Percentiles rank a stretch among this genome's conserved stretches.
phyloP scores from a whole-genome alignment of 1,140 invertebrate species.

The Chironomus tepperi region DNA sequence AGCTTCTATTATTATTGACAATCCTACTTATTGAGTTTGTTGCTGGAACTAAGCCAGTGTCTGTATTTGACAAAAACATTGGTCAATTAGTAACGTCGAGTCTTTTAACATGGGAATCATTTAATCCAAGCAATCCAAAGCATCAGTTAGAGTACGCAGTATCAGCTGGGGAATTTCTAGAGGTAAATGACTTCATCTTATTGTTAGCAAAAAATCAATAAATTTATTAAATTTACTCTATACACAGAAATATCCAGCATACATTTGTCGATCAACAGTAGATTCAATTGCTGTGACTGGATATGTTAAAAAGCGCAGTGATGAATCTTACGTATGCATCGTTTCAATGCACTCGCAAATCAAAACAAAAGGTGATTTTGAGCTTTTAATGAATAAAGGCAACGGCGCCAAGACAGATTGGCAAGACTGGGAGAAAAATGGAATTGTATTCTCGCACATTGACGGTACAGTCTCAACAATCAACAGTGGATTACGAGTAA shows the following conservation, averaged over 20 bases:
- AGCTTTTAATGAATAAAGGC: constrained; percentile 67
- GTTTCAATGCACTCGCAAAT: constrained; percentile 52
- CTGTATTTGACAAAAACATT: neutral
- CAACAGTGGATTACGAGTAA: neutral
- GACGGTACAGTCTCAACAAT: neutral
- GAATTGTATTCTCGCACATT: constrained; percentile 25
- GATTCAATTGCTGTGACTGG: constrained; percentile 63
- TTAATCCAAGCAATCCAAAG: constrained; percentile 39
- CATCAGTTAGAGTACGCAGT: constrained; percentile 44
- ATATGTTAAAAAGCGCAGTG: constrained; percentile 46
- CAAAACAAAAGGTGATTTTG: constrained; percentile 52
- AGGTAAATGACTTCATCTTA: constrained; percentile 29
- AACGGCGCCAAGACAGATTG: constrained; percentile 63
- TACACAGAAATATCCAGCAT: constrained; percentile 46
- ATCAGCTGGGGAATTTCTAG: constrained; percentile 45
- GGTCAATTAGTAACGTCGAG: constrained; percentile 46
- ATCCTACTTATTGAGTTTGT: neutral
- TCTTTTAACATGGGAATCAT: constrained; percentile 46
- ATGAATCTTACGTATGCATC: constrained; percentile 47
- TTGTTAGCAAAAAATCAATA: neutral
- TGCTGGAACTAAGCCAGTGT: neutral
- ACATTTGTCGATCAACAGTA: constrained; percentile 60
- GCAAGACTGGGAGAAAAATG: constrained; percentile 60
- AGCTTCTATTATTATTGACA: neutral
- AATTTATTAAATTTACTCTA: neutral